These are phyloP conservation scores for Frieseomelitta varia DNA, from an alignment of 1,140 invertebrate species.

Conservation along the genomic window DNA sequence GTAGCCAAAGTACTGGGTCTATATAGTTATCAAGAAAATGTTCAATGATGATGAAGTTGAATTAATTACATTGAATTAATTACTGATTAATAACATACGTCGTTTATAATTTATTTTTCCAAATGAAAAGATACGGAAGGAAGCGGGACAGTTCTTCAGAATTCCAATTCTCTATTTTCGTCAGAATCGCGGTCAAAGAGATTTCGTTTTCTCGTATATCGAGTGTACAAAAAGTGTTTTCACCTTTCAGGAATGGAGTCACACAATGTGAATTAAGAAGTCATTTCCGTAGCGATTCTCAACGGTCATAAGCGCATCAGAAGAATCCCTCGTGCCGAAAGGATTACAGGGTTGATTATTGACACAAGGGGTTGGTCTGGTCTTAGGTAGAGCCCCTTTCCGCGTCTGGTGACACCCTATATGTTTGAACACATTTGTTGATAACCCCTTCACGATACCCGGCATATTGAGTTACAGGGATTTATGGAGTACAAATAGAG, in stretches of 20 bases:
- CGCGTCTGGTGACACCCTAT: constrained; percentile 75
- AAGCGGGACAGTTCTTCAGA: no score
- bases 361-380: constrained; percentile 71
- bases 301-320: constrained; percentile 76
- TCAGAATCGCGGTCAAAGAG: background rate
- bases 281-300: constrained; percentile 76
- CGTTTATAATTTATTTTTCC: no score
- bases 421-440: constrained; percentile 82
- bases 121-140: no score
- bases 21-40: no score
- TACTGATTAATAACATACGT: no score
- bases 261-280: constrained; percentile 70
- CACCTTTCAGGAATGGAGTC: background rate
- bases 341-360: constrained; percentile 79
- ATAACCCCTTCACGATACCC: constrained; percentile 77
- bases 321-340: constrained; percentile 67
- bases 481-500: constrained; percentile 65
- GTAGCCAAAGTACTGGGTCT: no score
- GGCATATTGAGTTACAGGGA: constrained; percentile 75
- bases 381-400: constrained; percentile 49
- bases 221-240: background rate
- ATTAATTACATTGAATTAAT: no score
- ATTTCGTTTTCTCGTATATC: background rate
- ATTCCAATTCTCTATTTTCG: background rate
- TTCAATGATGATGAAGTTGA: no score